Evolutionary conservation across 2,888 invertebrate species (phyloP).

Genomic region (Hyposoter dolosus): DNA sequence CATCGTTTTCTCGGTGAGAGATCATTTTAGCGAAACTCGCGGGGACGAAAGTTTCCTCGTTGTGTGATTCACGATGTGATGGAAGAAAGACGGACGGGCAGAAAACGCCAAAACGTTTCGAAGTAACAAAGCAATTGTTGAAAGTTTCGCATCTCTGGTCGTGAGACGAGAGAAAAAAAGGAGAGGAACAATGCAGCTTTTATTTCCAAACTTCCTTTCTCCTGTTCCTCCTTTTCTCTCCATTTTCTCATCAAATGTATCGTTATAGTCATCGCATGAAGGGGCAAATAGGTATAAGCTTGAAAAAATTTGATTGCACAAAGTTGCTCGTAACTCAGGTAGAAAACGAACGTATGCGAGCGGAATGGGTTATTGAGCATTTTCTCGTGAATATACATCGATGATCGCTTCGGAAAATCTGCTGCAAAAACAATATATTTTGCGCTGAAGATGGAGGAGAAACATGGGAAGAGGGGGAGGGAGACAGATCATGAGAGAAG

Average conservation of each 20-base stretch:
- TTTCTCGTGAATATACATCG: slow-evolving; percentile 7
- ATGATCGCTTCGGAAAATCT: neutral
- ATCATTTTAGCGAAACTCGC: slow-evolving; percentile 24
- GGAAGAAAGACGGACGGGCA: slow-evolving; percentile 26
- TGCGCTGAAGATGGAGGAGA: neutral
- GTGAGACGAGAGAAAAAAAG: slow-evolving; percentile 8
- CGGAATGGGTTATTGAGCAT: slow-evolving; percentile 21
- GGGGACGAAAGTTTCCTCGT: slow-evolving; percentile 20
- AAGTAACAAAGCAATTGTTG: slow-evolving; percentile 58
- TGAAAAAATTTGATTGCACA: slow-evolving; percentile 60
- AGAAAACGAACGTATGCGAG: slow-evolving; percentile 23
- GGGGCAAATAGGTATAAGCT: slow-evolving; percentile 57
- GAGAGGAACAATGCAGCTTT: neutral
- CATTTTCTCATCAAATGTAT: slow-evolving; percentile 3
- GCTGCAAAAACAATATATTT: neutral
- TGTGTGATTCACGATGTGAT: slow-evolving; percentile 38
- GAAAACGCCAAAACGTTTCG: slow-evolving; percentile 48
- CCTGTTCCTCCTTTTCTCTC: neutral
- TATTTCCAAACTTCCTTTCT: slow-evolving; percentile 5
- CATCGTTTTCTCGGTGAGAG: slow-evolving; percentile 26
- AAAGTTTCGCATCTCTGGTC: slow-evolving; percentile 45
- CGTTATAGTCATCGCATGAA: slow-evolving; percentile 15
- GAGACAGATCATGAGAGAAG: slow-evolving; percentile 8
- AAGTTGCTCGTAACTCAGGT: slow-evolving; percentile 44
- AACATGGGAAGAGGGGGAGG: slow-evolving; percentile 12